phyloP scores from a whole-genome alignment of 2,797 vertebrate species.

The Myripristis jacobus region DNA sequence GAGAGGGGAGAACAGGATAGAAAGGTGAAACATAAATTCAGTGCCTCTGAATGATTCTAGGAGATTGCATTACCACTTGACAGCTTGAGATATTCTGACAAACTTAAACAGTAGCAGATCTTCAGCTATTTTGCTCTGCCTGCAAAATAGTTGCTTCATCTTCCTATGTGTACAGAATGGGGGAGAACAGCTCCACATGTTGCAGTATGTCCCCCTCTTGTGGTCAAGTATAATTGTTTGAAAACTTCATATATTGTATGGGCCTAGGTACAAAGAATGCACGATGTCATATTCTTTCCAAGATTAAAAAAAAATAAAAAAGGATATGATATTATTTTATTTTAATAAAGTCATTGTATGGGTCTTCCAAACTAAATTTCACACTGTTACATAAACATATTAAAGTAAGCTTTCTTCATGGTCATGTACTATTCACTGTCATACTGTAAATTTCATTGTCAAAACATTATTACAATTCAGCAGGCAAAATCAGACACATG shows the following conservation, averaged over 20 bases:
- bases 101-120: background rate
- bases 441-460: constrained; percentile 32
- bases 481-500: constrained; percentile 34
- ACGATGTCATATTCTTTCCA: background rate
- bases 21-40: constrained; percentile 30
- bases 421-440: background rate
- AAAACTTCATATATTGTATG: constrained; percentile 8
- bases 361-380: background rate
- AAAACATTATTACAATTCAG: constrained; percentile 38
- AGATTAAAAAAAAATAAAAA: background rate
- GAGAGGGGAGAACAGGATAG: constrained; percentile 20
- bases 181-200: constrained; percentile 30
- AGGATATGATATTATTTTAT: background rate
- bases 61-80: background rate
- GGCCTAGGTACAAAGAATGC: constrained; percentile 2
- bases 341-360: background rate
- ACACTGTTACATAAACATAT: background rate
- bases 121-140: constrained; percentile 8
- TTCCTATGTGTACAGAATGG: constrained; percentile 6
- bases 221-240: constrained; percentile 57
- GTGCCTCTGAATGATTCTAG: constrained; percentile 14
- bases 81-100: background rate
- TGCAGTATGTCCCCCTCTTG: constrained; percentile 78
- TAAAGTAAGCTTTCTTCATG: background rate
- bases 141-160: constrained; percentile 3